Conservation (phyloP, 2,888 invertebrate genomes). For the Agrochola lota region DNA sequence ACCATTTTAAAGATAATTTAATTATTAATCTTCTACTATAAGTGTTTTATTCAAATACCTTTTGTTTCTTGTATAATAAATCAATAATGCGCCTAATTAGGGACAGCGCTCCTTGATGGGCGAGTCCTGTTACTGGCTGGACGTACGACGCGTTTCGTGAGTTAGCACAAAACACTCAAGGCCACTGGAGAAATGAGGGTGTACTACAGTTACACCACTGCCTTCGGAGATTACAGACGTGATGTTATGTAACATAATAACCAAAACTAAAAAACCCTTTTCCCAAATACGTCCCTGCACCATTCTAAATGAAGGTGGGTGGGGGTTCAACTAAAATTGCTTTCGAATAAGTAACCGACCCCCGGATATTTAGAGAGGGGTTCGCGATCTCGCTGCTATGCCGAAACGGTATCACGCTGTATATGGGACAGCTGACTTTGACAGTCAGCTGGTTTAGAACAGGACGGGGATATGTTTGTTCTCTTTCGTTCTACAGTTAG, state of each 20-base stretch:
- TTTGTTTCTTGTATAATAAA: too few relatives aligned
- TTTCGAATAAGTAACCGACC: conserved; percentile 88
- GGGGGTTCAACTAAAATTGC: conserved; percentile 86
- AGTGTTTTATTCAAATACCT: too few relatives aligned
- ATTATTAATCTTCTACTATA: too few relatives aligned
- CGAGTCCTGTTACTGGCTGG: too few relatives aligned
- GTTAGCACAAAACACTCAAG: too few relatives aligned
- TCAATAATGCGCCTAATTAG: too few relatives aligned
- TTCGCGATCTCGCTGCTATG: conserved; percentile 57
- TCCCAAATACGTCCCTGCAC: conserved; percentile 75
- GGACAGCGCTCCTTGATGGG: too few relatives aligned
- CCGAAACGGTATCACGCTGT: conserved; percentile 30
- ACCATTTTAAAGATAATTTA: too few relatives aligned
- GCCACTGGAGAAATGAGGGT: background rate
- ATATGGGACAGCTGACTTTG: conserved; percentile 41
- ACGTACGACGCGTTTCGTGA: background rate
- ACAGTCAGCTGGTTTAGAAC: conserved; percentile 27
- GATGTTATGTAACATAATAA: background rate
- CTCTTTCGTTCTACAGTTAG: background rate
- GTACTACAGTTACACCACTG: background rate
- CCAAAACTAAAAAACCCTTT: background rate
- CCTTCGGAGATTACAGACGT: background rate
- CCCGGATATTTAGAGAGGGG: conserved; percentile 72
- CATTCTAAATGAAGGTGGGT: conserved; percentile 83
- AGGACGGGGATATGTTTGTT: background rate